A percentile compares a stretch with the other conserved stretches of the same genome.
phyloP scores from a whole-genome alignment of 2,113 vertebrate genomes.

The Naja naja region DNA sequence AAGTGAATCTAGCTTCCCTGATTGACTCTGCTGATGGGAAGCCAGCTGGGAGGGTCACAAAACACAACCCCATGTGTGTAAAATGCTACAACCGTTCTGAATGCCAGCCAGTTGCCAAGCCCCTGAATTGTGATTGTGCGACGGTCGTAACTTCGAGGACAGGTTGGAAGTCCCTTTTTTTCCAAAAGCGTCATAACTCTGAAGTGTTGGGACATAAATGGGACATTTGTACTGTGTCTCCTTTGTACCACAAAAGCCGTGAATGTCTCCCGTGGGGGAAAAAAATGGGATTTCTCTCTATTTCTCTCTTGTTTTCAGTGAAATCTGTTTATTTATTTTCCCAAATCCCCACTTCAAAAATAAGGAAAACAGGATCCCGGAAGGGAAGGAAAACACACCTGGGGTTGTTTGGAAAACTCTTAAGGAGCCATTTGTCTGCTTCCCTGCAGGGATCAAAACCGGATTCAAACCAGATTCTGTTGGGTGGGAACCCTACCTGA shows the following conservation, averaged over 20 bases:
- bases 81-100: too few relatives aligned
- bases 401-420: too few relatives aligned
- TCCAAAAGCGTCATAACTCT: neutral
- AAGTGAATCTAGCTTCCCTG: too few relatives aligned
- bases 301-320: neutral
- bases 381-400: neutral
- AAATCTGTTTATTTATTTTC: neutral
- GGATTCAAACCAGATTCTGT: neutral
- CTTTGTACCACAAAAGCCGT: neutral
- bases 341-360: neutral
- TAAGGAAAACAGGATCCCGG: fast-evolving
- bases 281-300: neutral
- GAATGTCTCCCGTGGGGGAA: neutral
- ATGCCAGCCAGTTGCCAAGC: neutral
- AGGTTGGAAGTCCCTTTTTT: neutral
- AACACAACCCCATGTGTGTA: too few relatives aligned
- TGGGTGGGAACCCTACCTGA: too few relatives aligned
- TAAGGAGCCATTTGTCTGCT: neutral
- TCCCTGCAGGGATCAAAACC: too few relatives aligned
- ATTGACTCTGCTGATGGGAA: too few relatives aligned
- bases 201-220: neutral
- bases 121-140: neutral
- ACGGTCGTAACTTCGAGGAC: neutral
- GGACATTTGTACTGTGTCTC: neutral
- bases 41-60: too few relatives aligned